A percentile compares a stretch with the other conserved stretches of the same genome.
phyloP scores from a whole-genome alignment of 2,113 vertebrate genomes.

The Pipa parva region DNA sequence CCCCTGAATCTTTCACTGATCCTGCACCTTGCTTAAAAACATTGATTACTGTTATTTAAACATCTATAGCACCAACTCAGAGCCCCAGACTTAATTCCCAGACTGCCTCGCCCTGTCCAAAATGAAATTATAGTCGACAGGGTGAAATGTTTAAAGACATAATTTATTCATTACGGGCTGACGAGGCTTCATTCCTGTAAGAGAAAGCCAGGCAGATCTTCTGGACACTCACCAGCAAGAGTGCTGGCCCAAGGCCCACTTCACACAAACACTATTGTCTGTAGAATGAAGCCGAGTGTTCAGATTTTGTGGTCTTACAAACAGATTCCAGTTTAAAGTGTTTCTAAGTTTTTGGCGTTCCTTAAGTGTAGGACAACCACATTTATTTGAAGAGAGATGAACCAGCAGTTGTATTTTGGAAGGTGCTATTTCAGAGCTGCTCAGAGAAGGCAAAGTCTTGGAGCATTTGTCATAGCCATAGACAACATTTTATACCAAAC shows the following conservation, averaged over 20 bases:
- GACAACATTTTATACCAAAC: no score
- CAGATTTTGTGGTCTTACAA: constrained; percentile 30
- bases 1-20: constrained; percentile 10
- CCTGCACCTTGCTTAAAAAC: constrained; percentile 40
- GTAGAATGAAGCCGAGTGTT: constrained; percentile 35
- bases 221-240: constrained; percentile 37
- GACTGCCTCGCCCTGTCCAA: constrained; percentile 42
- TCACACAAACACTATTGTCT: constrained; percentile 40
- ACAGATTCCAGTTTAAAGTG: constrained; percentile 14
- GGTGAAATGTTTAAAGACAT: constrained; percentile 43
- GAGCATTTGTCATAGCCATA: background rate
- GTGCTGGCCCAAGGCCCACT: constrained; percentile 22
- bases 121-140: constrained; percentile 43
- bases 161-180: constrained; percentile 42
- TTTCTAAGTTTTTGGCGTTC: constrained; percentile 1
- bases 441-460: background rate
- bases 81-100: constrained; percentile 43
- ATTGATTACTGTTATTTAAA: constrained; percentile 41
- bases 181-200: constrained; percentile 40
- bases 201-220: constrained; percentile 40
- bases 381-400: background rate
- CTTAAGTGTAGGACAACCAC: background rate
- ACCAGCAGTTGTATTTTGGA: background rate
- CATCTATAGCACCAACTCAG: constrained; percentile 39
- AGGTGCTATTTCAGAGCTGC: background rate